Base-by-base conservation (phyloP, 2,797 vertebrate species). In the Ara ararauna region DNA sequence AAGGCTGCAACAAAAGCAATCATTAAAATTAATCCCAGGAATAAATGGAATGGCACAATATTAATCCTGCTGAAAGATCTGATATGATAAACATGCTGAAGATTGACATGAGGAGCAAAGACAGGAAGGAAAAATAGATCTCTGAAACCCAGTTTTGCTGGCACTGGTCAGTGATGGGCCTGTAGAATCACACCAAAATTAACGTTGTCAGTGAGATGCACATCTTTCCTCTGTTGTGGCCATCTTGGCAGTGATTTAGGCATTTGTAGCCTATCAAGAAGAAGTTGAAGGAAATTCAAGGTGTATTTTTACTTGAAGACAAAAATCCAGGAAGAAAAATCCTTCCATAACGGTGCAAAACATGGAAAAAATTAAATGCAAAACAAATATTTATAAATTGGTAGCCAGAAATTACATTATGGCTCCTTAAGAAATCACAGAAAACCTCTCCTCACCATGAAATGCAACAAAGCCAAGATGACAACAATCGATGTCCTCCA, bases 1-100 rank as follows among this genome's bases (percentile, higher is more conserved):
- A 90, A 91, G 87, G 68, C 82, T 70, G 48, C 84, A 85, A 51
- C 50, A 66, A 87, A 91, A 96, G 30, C 89, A 90, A 83, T 82
- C 91, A 91, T 65, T 83, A 70, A 90, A 94, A 93, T 87, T 94
- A 96, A 97, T 96, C 91, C 91, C 54, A 64, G 56, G 50, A 81
- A 90, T 76, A 85, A 94, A 83, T 77, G 79, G 81, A 93, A 89
- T 89, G 90, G 78, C 81, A 56, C 72, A 83, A 66, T 70, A 90
- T 70, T 91, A 92, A 89, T 90, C 86, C 68, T 44, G 32, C 64
- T 36, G 74, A 78, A 85, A 85, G 64, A 71, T 7, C 26, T 30
- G 53, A 21, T 15, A 14, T 2, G 26, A 66, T 60, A 67, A 92
- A 93, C 18, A 71, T 9, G 71, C 2, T 44, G 75, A 80, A 62